Evolutionary conservation across 2,797 vertebrate genomes (phyloP).

Genomic region (Sardinella longiceps): DNA sequence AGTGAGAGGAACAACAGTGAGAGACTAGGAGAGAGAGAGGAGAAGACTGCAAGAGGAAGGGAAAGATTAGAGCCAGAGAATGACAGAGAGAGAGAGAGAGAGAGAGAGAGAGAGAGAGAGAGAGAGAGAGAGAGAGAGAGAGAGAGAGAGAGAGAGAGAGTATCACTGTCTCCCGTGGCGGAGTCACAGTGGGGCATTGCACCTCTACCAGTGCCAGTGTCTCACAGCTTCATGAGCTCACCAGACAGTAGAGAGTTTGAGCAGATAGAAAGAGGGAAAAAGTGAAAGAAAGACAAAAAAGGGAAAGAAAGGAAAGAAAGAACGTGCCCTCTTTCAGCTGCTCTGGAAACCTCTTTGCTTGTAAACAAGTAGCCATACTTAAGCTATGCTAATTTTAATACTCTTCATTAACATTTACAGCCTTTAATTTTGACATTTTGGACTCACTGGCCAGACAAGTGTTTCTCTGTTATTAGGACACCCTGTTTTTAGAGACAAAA

Average conservation of each 20-base stretch:
- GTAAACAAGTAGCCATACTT: not conserved
- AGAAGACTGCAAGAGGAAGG: not conserved
- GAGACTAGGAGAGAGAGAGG: too few species aligned
- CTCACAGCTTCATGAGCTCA: not conserved
- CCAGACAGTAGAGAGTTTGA: not conserved
- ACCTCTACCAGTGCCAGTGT: not conserved
- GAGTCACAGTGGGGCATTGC: not conserved
- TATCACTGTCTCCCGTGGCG: not conserved
- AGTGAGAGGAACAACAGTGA: too few species aligned
- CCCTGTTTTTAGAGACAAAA: not conserved
- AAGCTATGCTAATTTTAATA: not conserved
- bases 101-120: not conserved
- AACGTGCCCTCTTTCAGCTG: slow-evolving; percentile 34
- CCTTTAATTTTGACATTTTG: not conserved
- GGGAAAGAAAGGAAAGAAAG: slow-evolving; percentile 53
- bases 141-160: not conserved
- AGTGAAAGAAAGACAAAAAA: slow-evolving; percentile 58
- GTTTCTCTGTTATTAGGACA: slow-evolving; percentile 3
- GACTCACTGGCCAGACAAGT: not conserved
- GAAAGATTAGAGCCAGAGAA: not conserved
- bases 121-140: not conserved
- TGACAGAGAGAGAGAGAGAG: not conserved
- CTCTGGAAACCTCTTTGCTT: not conserved
- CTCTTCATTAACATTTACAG: not conserved
- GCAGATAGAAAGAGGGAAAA: slow-evolving; percentile 59